Evolutionary conservation across 2,797 vertebrate genomes (phyloP).

Genomic region (Diceros bicornis): DNA sequence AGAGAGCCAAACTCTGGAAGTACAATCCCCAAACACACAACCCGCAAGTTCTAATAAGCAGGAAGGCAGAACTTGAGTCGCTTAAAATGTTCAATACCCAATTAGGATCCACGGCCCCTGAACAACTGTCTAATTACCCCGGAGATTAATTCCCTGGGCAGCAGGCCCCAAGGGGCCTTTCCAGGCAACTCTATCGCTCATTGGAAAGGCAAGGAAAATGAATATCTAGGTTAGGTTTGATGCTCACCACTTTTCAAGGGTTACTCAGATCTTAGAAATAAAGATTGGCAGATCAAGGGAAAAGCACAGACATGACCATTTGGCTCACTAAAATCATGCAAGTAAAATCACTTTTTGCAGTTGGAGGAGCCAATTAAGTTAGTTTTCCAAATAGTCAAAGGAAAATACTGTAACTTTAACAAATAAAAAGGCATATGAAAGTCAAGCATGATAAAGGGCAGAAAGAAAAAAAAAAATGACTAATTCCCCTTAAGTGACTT

Average conservation of each 20-base stretch:
- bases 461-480: background rate
- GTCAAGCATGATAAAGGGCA: background rate
- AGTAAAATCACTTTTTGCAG: slow-evolving; percentile 78
- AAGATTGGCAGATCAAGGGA: slow-evolving; percentile 81
- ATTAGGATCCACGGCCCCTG: background rate
- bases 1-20: background rate
- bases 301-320: slow-evolving; percentile 71
- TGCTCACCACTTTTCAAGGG: slow-evolving; percentile 34
- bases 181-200: background rate
- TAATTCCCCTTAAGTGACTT: background rate
- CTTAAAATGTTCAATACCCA: slow-evolving; percentile 32
- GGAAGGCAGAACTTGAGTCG: slow-evolving; percentile 38
- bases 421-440: background rate
- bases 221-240: slow-evolving; percentile 34
- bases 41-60: slow-evolving; percentile 37
- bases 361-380: slow-evolving; percentile 19
- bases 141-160: background rate
- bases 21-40: background rate
- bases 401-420: slow-evolving; percentile 30
- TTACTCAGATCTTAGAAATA: slow-evolving; percentile 83
- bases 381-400: slow-evolving; percentile 27
- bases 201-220: background rate
- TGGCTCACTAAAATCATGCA: slow-evolving; percentile 78
- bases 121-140: slow-evolving; percentile 45
- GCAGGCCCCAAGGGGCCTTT: background rate